Evolutionary conservation across 2,113 vertebrate species (phyloP), one percentile per base, ranked within the genome.

Genomic region (Pomatostomus ruficeps): DNA sequence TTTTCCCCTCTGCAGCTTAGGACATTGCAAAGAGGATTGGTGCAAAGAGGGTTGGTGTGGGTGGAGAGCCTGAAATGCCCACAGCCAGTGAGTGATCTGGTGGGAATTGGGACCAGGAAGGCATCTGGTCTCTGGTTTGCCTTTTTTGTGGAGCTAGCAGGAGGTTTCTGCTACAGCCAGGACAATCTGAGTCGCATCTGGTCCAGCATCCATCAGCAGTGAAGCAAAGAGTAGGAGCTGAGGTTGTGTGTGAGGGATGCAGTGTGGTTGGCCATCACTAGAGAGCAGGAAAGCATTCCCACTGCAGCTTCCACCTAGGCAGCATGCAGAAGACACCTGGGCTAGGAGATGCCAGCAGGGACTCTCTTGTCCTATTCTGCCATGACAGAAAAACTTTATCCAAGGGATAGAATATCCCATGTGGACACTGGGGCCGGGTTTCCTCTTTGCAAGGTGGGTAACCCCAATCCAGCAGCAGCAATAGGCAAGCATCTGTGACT

Each of bases 221-320:
- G 2, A 71, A 85, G 67, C 36, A 58, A 46, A 57, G 68, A 40
- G 45, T 4, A 25, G 57, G 16, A 89, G 38, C 0, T 38, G 55
- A 6, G 70, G 59, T 21, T 65, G 35, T 18, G 65, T 28, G 18
- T 33, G 87, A 88, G 62, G 61, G 62, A 45, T 66, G 96, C 88
- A 75, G 81, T 92, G 38, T 74, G 57, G 49, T 18, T 33, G 38
- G n/a, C 54, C 51, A 88, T 94, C 97, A 93, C 96, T 79, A 97
- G 98, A 95, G 96, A 96, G 96, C 77, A 96, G 91, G 84, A 95
- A 96, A 92, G 75, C 36, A 8, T 91, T 79, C 93, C 82, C 66
- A 22, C 88, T 73, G 75, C 87, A 49, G 55, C 57, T 48, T 67
- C 36, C 29, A 49, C 31, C 46, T 31, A 46, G 54, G 26, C 20